These are phyloP conservation scores for Triplophysa bombifrons DNA, from an alignment of 2,797 vertebrate species.

Conservation along the genomic window DNA sequence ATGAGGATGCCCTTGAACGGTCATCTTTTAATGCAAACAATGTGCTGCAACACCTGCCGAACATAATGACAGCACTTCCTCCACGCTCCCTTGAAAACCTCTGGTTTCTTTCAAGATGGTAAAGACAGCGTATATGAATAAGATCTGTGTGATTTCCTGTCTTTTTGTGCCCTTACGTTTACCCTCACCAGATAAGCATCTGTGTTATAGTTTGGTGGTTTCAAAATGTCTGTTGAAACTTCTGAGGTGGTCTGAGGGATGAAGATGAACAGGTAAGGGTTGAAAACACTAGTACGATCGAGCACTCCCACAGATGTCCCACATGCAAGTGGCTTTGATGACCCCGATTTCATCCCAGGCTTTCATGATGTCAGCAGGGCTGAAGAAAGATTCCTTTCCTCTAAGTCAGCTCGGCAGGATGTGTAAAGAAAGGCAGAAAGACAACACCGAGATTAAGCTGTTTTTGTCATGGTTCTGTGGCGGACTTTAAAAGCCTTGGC, in stretches of 20 bases:
- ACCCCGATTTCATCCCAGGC: conserved; percentile 65
- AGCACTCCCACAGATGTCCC: conserved; percentile 58
- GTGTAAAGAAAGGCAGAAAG: conserved; percentile 79
- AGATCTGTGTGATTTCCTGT: conserved; percentile 28
- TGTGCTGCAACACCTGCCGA: conserved; percentile 52
- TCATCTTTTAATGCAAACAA: conserved; percentile 49
- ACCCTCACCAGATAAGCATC: conserved; percentile 27
- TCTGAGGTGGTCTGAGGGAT: conserved; percentile 52
- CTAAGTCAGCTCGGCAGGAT: conserved; percentile 75
- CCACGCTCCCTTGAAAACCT: not conserved
- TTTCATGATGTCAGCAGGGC: conserved; percentile 71
- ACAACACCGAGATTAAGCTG: conserved; percentile 85
- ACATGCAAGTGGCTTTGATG: conserved; percentile 69
- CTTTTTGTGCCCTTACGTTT: not conserved
- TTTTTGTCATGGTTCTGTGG: conserved; percentile 87
- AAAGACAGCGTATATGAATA: conserved; percentile 33
- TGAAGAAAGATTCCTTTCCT: conserved; percentile 77
- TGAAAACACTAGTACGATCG: conserved; percentile 44
- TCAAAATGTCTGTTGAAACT: conserved; percentile 1
- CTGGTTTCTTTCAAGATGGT: conserved; percentile 44
- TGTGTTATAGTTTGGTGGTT: conserved; percentile 26
- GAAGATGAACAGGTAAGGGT: conserved; percentile 65
- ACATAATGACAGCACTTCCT: conserved; percentile 38
- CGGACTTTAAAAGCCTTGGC: conserved; percentile 84
- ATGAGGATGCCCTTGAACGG: conserved; percentile 47